Evolutionary conservation across 2,113 vertebrate species (phyloP).

Genomic region (Phrynocephalus versicolor): DNA sequence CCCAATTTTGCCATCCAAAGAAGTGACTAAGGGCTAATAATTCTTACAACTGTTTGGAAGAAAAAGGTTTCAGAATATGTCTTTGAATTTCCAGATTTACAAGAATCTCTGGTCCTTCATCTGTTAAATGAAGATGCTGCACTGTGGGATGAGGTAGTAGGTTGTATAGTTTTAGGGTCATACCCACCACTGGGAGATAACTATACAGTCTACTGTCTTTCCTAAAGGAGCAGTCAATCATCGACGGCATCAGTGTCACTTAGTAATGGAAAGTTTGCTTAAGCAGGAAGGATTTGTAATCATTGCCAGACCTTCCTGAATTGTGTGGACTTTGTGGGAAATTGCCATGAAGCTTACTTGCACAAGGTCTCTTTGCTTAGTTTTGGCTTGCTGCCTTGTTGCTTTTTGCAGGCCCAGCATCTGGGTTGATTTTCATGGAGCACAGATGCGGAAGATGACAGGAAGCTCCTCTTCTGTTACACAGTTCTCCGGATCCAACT

Average conservation of each 20-base stretch:
- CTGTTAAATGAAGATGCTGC: slow-evolving; percentile 60
- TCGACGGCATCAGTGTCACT: slow-evolving; percentile 29
- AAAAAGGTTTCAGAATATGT: neutral
- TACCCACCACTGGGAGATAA: slow-evolving; percentile 99
- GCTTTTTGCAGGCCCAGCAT: neutral
- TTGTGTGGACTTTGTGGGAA: neutral
- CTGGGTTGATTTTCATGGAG: neutral
- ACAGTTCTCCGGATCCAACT: neutral
- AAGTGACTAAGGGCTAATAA: neutral
- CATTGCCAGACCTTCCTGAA: neutral
- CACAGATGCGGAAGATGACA: neutral
- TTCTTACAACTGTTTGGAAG: neutral
- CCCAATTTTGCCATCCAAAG: neutral
- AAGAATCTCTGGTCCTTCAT: neutral
- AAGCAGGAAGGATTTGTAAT: neutral
- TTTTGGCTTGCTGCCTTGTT: neutral
- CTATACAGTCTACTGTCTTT: slow-evolving; percentile 99
- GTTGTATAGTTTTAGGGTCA: slow-evolving; percentile 99
- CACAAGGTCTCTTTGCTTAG: neutral
- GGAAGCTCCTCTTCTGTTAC: neutral
- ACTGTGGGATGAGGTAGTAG: slow-evolving; percentile 99
- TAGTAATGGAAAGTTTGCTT: neutral
- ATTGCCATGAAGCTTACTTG: neutral
- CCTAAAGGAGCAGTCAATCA: slow-evolving; percentile 84
- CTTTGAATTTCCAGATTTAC: neutral